These are phyloP conservation scores for Phymorhynchus buccinoides DNA, from an alignment of 1,140 invertebrate genomes.

Conservation along the genomic window DNA sequence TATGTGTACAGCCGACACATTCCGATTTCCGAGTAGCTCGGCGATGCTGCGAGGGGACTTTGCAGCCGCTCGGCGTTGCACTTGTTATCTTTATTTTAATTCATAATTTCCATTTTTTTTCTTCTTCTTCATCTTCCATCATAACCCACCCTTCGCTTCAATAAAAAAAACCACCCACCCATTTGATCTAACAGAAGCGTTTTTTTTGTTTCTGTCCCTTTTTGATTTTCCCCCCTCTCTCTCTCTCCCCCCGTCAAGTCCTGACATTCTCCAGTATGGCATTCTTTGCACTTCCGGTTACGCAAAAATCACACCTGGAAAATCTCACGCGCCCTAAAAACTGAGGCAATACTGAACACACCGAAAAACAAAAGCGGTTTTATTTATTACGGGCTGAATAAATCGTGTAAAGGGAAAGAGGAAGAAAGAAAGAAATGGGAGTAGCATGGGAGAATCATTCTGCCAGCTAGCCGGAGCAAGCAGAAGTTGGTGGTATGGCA, in stretches of 20 bases:
- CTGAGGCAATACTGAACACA: background rate
- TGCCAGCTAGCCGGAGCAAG: background rate
- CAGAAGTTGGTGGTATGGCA: background rate
- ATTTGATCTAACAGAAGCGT: too few species aligned
- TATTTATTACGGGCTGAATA: background rate
- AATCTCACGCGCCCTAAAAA: constrained; percentile 8
- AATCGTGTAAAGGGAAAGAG: background rate
- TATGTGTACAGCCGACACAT: too few species aligned
- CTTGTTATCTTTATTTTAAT: too few species aligned
- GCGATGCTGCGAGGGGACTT: too few species aligned
- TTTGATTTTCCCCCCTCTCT: background rate
- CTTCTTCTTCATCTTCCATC: too few species aligned
- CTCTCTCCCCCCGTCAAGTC: background rate
- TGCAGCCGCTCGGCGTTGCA: too few species aligned
- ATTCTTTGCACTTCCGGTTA: constrained; percentile 18
- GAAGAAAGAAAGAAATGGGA: background rate
- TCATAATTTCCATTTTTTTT: too few species aligned
- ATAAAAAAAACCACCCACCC: too few species aligned
- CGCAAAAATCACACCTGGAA: constrained; percentile 17
- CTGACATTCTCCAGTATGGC: background rate
- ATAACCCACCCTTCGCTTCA: too few species aligned
- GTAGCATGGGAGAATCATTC: background rate
- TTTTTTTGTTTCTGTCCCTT: background rate
- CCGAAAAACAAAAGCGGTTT: background rate
- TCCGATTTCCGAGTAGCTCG: too few species aligned